Conservation (phyloP, 2,797 vertebrate genomes). For the Notolabrus celidotus region DNA sequence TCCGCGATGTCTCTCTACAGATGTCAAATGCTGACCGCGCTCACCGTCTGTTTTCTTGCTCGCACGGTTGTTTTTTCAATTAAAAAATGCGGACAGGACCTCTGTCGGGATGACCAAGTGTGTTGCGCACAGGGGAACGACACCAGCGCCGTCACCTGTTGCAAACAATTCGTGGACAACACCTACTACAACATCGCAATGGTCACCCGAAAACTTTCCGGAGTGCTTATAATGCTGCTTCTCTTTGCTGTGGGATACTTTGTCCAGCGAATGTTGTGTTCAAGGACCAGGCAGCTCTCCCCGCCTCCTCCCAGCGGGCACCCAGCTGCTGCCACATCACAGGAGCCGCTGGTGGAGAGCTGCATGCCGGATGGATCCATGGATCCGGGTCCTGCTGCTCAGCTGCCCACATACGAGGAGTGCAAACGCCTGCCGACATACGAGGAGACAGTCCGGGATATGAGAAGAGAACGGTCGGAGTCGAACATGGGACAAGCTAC, state of each 20-base stretch:
- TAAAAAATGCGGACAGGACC: slow-evolving; percentile 58
- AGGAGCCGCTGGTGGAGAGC: slow-evolving; percentile 72
- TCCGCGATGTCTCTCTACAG: slow-evolving; percentile 45
- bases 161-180: slow-evolving; percentile 78
- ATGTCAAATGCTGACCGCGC: background rate
- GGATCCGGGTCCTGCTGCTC: slow-evolving; percentile 11
- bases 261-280: slow-evolving; percentile 79
- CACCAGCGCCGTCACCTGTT: slow-evolving; percentile 75
- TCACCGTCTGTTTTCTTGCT: slow-evolving; percentile 29
- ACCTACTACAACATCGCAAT: slow-evolving; percentile 89
- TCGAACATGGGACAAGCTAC: slow-evolving; percentile 19
- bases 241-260: slow-evolving; percentile 90
- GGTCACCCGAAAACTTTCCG: slow-evolving; percentile 91
- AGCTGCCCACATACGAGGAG: slow-evolving; percentile 74
- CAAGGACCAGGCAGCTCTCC: slow-evolving; percentile 60
- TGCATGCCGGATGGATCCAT: slow-evolving; percentile 15
- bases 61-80: slow-evolving; percentile 42
- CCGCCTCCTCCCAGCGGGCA: slow-evolving; percentile 36
- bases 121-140: slow-evolving; percentile 70
- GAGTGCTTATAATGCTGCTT: slow-evolving; percentile 89
- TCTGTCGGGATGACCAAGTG: slow-evolving; percentile 63
- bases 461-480: background rate
- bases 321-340: slow-evolving; percentile 60
- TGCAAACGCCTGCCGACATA: slow-evolving; percentile 79
- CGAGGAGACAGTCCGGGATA: slow-evolving; percentile 69